Evolutionary conservation across 2,113 vertebrate genomes (phyloP), one percentile per base, ranked within the genome.

Genomic region (Archilochus colubris): DNA sequence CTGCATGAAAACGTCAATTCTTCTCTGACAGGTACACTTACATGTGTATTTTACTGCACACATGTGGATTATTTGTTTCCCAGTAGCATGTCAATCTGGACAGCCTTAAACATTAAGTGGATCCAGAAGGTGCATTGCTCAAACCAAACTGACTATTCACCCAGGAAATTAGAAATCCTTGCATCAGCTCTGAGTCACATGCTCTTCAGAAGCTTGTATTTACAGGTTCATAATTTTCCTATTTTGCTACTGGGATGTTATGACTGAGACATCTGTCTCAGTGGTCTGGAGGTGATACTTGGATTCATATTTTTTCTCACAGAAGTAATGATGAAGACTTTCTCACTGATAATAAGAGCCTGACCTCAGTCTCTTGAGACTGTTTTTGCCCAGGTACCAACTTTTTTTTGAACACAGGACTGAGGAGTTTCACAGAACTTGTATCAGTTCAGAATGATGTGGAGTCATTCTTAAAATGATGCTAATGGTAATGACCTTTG

Each of bases 91-190:
- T 62, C 14, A 57, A n/a, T 59, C 61, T 86, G 57, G 30, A 93
- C 9, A 66, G 8, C 5, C 5, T 81, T 79, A 58, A 81, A 88
- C 13, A 43, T 64, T 54, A 74, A 82, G 27, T 70, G 69, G 55
- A 77, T 84, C 17, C 76, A 82, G 51, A 89, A 91, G 58, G 51
- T 84, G 72, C 46, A 38, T 48, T 88, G 43, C 59, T 85, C 19
- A 91, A 95, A 84, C 33, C 68, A 93, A 84, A 59, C 18, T 83
- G 50, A 21, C 64, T 83, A 43, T 90, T 88, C 92, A 88, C 78
- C 81, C 87, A 90, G 89, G 87, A 95, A 94, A 95, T 96, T 82
- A 93, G 79, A 89, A 93, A 93, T 74, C 58, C 93, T 95, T 95
- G 77, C 93, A 93, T 85, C 79, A 96, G 40, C 59, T 89, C 74